These are phyloP conservation scores for Auanema freiburgensis DNA, from an alignment of 2,888 invertebrate species.

Conservation along the genomic window DNA sequence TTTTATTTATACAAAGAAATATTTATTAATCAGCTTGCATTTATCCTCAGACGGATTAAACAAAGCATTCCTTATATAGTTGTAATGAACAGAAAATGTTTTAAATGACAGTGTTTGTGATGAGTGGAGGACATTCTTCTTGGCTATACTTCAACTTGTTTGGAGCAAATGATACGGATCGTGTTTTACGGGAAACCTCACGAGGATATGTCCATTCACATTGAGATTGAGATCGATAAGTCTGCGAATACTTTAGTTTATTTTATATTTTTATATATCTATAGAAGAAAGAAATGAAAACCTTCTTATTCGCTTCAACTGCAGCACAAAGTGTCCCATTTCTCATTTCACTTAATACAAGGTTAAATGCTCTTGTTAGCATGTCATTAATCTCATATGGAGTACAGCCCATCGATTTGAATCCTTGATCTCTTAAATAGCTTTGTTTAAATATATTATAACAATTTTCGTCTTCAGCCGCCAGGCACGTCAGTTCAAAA, in stretches of 20 bases:
- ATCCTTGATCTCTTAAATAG: no score
- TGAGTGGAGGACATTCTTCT: no score
- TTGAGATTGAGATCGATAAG: no score
- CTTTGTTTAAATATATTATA: no score
- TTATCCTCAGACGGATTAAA: neutral
- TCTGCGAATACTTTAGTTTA: no score
- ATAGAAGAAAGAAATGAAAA: neutral
- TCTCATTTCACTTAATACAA: conserved; percentile 58
- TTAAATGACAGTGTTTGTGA: no score
- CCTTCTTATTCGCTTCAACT: conserved; percentile 39
- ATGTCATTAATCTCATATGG: conserved; percentile 37
- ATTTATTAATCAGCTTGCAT: conserved; percentile 9
- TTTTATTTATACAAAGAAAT: neutral
- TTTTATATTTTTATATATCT: no score
- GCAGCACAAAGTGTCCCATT: conserved; percentile 54
- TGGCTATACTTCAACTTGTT: no score
- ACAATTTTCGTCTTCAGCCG: no score
- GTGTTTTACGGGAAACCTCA: neutral
- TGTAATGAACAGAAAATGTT: neutral
- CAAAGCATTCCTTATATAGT: neutral
- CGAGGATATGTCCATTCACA: no score
- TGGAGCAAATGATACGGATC: conserved; percentile 7
- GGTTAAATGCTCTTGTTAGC: conserved; percentile 54
- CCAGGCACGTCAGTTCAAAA: neutral
- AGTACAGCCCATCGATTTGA: no score